Evolutionary conservation across 2,113 vertebrate genomes (phyloP), one percentile per base, ranked within the genome.

Genomic region (Scortum barcoo): DNA sequence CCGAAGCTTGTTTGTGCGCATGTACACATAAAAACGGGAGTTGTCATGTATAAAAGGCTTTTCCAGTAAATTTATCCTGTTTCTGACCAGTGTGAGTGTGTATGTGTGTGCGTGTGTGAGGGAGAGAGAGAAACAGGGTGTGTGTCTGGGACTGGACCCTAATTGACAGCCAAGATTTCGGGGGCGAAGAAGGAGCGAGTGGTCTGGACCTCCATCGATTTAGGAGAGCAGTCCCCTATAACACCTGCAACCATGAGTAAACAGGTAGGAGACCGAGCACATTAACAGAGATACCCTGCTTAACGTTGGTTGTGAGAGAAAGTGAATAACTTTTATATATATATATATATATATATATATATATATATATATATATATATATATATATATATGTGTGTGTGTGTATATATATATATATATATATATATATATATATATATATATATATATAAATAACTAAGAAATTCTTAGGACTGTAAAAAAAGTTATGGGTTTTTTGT

Each of bases 151-250:
- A 80, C 38, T 42, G 72, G 75, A 86, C 53, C 13, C 26, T 63
- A 78, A 60, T n/a, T 61, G 38, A 40, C 16, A 75, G 76, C 81
- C 93, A 94, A 91, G 16, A 94, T 94, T 94, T 84, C 89, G 2
- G 91, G 66, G 60, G 16, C 17, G 40, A 93, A 88, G 56, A 92
- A 74, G 76, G 82, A 80, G 3, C 72, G 81, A 33, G 91, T 90
- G 48, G 77, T 92, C 88, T 94, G 93, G 93, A 92, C 93, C 80
- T 91, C 91, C 70, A 92, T 93, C 65, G 92, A 94, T 73, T 90
- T 94, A 76, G 90, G 86, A 87, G 72, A 78, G 42, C 84, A 86
- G 72, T 78, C 83, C 42, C 76, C 60, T 22, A 42, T 81, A 48
- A 85, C 40, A 76, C 51, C 85, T 33, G 85, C 81, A 86, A 74